Evolutionary conservation across 2,888 invertebrate species (phyloP), one percentile per base, ranked within the genome.

Genomic region (Agonopterix subpropinquella): DNA sequence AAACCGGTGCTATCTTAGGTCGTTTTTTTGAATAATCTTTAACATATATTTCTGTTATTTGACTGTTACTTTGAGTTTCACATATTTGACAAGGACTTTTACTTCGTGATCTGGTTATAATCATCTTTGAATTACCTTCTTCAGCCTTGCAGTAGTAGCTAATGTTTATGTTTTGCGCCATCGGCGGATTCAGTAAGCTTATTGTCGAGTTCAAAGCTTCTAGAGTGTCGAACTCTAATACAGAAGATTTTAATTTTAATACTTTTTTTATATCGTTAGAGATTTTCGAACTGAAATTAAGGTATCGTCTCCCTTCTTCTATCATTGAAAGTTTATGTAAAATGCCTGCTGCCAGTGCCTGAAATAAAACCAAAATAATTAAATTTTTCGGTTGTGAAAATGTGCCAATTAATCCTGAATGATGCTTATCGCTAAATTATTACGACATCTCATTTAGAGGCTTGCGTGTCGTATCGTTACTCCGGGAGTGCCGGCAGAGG

Each of bases 221-320:
- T 50, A 73, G 39, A 10, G 70, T 73, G 15, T 72, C 67, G 47
- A 54, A 52, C 36, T 77, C 69, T 56, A 85, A 55, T 43, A 62
- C 56, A 1, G 69, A 49, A 1, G 65, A 56, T 54, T 65, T 71
- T 55, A 73, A 78, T 62, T 70, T 74, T 41, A 86, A 53, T 13
- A 80, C 59, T 62, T 73, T 78, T 56, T 75, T 80, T 18, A 86
- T 68, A 44, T 86, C 85, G 48, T 73, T 77, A 8, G 67, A 70
- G 46, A 86, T 72, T 73, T 76, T 86, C 4, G 84, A 77, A 53
- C 67, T 86, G 28, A 67, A 82, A 56, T 77, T 84, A 42, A 87
- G 59, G 54, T 87, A 87, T 50, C 80, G 67, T 50, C 77, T 69
- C 7, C 87, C 87, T 62, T 86, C 84, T 62, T 84, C 83, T 50